These are phyloP conservation scores for Fissipunctia ypsillon DNA, from an alignment of 2,888 invertebrate genomes.

Conservation along the genomic window DNA sequence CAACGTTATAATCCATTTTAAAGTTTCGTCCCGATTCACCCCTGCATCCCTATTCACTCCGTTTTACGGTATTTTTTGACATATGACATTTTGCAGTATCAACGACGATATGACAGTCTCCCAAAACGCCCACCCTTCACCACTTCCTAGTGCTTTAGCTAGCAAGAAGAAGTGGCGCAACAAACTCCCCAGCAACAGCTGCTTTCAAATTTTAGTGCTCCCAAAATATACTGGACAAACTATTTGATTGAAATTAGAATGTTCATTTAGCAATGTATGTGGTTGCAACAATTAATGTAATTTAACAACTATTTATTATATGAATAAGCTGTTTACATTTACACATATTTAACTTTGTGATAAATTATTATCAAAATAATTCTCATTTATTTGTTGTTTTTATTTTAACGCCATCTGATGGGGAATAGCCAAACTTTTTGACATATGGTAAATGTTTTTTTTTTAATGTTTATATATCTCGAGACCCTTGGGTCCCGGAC, in stretches of 20 bases:
- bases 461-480: too few relatives aligned
- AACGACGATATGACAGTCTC: too few relatives aligned
- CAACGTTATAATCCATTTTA: too few relatives aligned
- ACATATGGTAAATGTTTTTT: too few relatives aligned
- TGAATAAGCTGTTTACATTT: slow-evolving; percentile 38
- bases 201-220: slow-evolving; percentile 5
- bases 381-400: slow-evolving; percentile 18
- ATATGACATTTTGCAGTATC: too few relatives aligned
- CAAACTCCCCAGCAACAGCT: not conserved
- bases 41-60: too few relatives aligned
- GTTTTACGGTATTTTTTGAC: too few relatives aligned
- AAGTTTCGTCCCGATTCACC: too few relatives aligned
- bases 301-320: slow-evolving; percentile 49
- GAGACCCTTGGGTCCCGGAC: too few relatives aligned
- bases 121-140: too few relatives aligned
- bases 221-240: not conserved
- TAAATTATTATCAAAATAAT: slow-evolving; percentile 53
- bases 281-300: slow-evolving; percentile 24
- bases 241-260: not conserved
- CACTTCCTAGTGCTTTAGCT: not conserved
- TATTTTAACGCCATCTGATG: slow-evolving; percentile 28
- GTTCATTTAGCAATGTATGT: slow-evolving; percentile 13
- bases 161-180: not conserved
- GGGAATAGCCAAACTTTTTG: not conserved
- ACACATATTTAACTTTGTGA: slow-evolving; percentile 49